Base-by-base conservation (phyloP, 1,140 invertebrate species). In the Cryptotermes secundus region DNA sequence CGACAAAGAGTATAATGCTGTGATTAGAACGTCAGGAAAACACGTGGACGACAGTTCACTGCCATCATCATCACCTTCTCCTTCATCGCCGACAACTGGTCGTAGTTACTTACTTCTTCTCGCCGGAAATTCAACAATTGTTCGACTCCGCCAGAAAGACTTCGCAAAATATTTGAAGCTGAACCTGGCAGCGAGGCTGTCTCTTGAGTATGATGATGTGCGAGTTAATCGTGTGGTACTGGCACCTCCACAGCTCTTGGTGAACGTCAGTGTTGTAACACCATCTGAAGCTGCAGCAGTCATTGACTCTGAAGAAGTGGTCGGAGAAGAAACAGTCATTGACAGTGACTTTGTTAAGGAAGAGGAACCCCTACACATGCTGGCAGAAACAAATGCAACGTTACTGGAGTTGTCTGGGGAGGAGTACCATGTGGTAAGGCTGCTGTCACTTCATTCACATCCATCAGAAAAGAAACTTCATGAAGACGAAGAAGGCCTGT, bases 121-220 rank as follows among this genome's bases (percentile, higher is more conserved):
- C 22, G 86, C 86, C 26, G 89, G 88, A 19, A 89, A 89, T 82
- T 87, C 88, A 12, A 89, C 88, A 10, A 88, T 89, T 31, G 89
- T 88, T 16, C 84, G 85, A 35, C 86, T 88, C 14, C 84, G 89
- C 22, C 87, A 88, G 84, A 87, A 87, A 80, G 89, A 89, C 83
- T 89, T 89, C 80, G 86, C 87, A 10, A 89, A 88, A 59, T 89
- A 89, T 65, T 84, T 89, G 10, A 88, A 89, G 81, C 85, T 89
- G 34, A 89, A 89, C 82, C 85, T 89, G 59, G 89, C 89, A 10
- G 88, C 89, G 19, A 86, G 89, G 35, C 84, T 89, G 24, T 88
- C 88, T 7, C 82, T 89, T 24, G 88, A 89, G 83, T 89, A 89
- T 84, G 87, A 89, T 84, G 88, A 88, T 81, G 84, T 89, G 14